Evolutionary conservation across 2,888 invertebrate genomes (phyloP), one percentile per base, ranked within the genome.

Genomic region (Leucophenga montana): DNA sequence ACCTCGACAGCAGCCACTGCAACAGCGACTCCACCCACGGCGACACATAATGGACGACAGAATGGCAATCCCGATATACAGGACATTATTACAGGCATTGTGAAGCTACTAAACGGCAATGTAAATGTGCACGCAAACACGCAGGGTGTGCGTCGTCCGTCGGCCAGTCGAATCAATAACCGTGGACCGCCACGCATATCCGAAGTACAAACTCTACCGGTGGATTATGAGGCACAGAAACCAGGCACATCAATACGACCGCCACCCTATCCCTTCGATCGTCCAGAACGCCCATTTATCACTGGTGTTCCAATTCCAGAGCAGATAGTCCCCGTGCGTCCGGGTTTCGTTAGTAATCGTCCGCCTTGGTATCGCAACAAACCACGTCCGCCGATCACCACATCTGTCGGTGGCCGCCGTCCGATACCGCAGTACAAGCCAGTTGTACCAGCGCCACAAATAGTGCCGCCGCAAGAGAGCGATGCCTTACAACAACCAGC

Each of bases 81-180:
- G 86, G 96, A 97, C 82, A 96, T 97, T 39, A 95, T 97, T 46
- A 95, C 95, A 1, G 96, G 96, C 9, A 94, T 97, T 64, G 96
- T 96, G 0, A 96, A 96, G 86, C 87, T 97, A 13, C 89, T 97
- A 1, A 96, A 97, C 75, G 96, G 96, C 0, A 96, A 96, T 80
- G 95, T 95, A 0, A 95, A 95, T 80, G 95, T 95, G 0, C 94
- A 93, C 85, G 94, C 94, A 0, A 95, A 94, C 77, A 93, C 94
- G 0, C 92, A 92, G 69, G 89, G 89, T 14, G 91, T 92, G 0
- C 90, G 94, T 70, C 89, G 94, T 14, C 95, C 95, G 0, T 89
- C 93, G 80, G 91, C 92, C 27, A 93, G 94, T 3, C 90, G 97
- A 73, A 97, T 97, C 16, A 97, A 97, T 83, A 96, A 97, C 85